These are phyloP conservation scores for Clarias pachynema DNA, from an alignment of 2,797 vertebrate species.

Conservation along the genomic window DNA sequence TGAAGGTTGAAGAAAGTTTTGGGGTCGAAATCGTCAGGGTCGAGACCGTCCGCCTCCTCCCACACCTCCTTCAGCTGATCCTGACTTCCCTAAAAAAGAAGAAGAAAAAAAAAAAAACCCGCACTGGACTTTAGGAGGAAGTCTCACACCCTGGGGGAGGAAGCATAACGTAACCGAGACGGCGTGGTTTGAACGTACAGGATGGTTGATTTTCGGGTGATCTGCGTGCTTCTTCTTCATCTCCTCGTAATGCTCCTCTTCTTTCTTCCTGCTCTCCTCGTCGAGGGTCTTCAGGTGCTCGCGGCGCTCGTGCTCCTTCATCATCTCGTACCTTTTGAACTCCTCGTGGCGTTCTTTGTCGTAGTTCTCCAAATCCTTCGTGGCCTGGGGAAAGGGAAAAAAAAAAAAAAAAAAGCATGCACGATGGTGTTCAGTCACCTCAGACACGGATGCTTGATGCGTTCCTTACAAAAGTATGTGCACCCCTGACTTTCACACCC, in stretches of 20 bases:
- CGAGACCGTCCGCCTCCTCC: constrained; percentile 95
- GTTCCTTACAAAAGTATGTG: neutral
- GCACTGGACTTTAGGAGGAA: neutral
- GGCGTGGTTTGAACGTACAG: constrained; percentile 73
- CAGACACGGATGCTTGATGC: neutral
- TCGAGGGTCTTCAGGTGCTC: constrained; percentile 92
- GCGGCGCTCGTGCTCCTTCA: constrained; percentile 92
- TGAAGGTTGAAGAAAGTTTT: constrained; percentile 98
- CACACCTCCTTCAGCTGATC: constrained; percentile 97
- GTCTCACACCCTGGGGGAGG: neutral
- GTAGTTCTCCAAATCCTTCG: constrained; percentile 92
- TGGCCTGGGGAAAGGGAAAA: constrained; percentile 76
- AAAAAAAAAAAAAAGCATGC: too few species aligned
- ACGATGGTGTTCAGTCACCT: too few species aligned
- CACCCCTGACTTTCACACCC: neutral
- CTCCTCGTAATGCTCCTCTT: constrained; percentile 91
- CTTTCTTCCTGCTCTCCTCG: constrained; percentile 85
- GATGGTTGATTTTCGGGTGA: constrained; percentile 97
- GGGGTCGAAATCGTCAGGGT: constrained; percentile 95
- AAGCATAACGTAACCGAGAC: too few species aligned
- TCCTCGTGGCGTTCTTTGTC: constrained; percentile 95
- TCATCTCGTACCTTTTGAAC: constrained; percentile 97
- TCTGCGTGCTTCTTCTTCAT: constrained; percentile 95
- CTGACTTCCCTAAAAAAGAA: constrained; percentile 87
- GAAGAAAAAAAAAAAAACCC: constrained; percentile 53